Percentiles rank a stretch among this genome's conserved stretches.
phyloP scores from a whole-genome alignment of 2,797 vertebrate genomes.

The Pangasius krempfi region DNA sequence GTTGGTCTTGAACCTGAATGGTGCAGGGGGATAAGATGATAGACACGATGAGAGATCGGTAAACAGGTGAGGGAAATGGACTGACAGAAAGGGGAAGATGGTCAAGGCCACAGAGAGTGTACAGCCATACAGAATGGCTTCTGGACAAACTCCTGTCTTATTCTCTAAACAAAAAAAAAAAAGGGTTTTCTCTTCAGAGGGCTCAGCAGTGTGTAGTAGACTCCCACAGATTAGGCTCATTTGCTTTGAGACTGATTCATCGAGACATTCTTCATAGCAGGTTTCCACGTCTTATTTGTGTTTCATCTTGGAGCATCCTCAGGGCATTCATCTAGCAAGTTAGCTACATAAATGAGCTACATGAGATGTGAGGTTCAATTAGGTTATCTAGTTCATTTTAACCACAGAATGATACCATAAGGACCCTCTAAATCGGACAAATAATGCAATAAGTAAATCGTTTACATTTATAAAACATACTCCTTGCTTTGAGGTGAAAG shows the following conservation, averaged over 20 bases:
- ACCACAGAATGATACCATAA: too few species aligned
- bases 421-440: neutral
- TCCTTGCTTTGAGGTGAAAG: neutral
- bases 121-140: constrained; percentile 60
- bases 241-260: constrained; percentile 57
- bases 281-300: neutral
- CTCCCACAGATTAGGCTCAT: constrained; percentile 61
- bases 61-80: constrained; percentile 57
- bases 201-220: constrained; percentile 60
- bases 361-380: neutral
- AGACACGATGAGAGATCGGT: constrained; percentile 57
- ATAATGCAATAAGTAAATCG: neutral
- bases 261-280: constrained; percentile 11
- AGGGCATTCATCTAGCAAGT: neutral
- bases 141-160: constrained; percentile 49
- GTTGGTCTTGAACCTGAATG: neutral
- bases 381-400: neutral
- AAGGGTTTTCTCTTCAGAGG: constrained; percentile 4
- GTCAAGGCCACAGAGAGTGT: constrained; percentile 63
- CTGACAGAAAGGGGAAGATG: constrained; percentile 60
- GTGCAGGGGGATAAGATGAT: constrained; percentile 56
- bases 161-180: neutral
- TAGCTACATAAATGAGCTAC: neutral
- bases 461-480: neutral
- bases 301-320: constrained; percentile 16